Evolutionary conservation across 2,797 vertebrate genomes (phyloP).

Genomic region (Cyprinodon diabolis): DNA sequence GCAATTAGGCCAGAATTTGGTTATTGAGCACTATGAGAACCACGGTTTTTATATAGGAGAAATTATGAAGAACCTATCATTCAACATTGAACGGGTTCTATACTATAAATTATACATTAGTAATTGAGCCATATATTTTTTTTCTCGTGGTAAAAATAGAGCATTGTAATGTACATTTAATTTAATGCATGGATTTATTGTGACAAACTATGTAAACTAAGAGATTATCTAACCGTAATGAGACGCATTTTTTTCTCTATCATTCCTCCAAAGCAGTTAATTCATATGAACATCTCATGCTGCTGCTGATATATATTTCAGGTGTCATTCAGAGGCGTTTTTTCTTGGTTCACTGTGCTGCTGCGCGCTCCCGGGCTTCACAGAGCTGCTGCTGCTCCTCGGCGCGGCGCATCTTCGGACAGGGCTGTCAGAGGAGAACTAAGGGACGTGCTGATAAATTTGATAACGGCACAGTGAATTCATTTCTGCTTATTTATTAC

Average conservation of each 20-base stretch:
- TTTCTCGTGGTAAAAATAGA: too few species aligned
- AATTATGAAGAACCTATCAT: not conserved
- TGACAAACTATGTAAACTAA: not conserved
- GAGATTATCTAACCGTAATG: not conserved
- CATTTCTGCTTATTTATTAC: too few species aligned
- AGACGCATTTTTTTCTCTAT: not conserved
- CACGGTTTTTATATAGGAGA: not conserved
- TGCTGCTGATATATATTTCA: not conserved
- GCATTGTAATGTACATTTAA: too few species aligned
- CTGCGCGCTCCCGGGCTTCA: conserved; percentile 11
- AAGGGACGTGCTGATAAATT: conserved; percentile 5
- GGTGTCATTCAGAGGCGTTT: not conserved
- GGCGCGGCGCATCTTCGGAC: conserved; percentile 48
- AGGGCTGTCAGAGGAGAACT: conserved; percentile 33
- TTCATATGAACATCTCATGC: not conserved
- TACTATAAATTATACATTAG: too few species aligned
- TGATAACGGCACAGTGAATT: not conserved
- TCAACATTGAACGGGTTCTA: not conserved
- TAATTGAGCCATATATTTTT: too few species aligned
- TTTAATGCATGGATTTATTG: too few species aligned
- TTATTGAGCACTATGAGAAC: not conserved
- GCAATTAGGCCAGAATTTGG: not conserved
- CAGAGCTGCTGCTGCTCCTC: conserved; percentile 10
- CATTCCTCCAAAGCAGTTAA: not conserved
- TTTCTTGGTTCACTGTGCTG: not conserved